Conservation (phyloP, 2,888 invertebrate species). For the Notodonta ziczac region DNA sequence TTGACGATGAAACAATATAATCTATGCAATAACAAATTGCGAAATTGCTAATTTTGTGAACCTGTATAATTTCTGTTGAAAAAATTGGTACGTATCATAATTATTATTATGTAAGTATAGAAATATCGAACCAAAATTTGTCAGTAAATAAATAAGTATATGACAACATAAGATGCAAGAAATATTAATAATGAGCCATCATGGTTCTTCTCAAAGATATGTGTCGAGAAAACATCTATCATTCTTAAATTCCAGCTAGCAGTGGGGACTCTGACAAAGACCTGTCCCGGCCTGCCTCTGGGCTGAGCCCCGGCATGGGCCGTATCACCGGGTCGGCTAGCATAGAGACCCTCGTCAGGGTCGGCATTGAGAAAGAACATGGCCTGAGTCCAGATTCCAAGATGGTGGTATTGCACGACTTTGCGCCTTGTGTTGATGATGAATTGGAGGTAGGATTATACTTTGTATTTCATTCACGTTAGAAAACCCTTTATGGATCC, state of each 20-base stretch:
- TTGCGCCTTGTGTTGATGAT: constrained; percentile 97
- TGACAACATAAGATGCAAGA: no score
- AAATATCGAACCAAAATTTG: no score
- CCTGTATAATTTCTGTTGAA: no score
- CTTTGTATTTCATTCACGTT: not conserved
- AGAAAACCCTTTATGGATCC: no score
- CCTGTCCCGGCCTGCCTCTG: constrained; percentile 84
- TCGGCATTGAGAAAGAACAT: constrained; percentile 96
- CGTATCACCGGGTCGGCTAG: constrained; percentile 97
- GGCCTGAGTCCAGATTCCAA: constrained; percentile 96
- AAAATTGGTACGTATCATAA: no score
- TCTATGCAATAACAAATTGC: no score
- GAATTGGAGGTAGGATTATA: constrained; percentile 91
- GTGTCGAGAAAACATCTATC: not conserved
- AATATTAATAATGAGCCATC: no score
- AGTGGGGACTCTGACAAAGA: constrained; percentile 92
- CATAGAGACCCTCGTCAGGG: constrained; percentile 94
- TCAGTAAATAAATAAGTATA: no score
- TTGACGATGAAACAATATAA: no score
- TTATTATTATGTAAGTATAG: no score
- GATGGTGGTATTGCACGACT: constrained; percentile 97
- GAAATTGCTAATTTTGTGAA: no score
- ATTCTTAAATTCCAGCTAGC: constrained; percentile 83
- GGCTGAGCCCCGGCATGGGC: constrained; percentile 92
- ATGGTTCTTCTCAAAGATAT: no score